phyloP scores from a whole-genome alignment of 1,140 invertebrate genomes.

The Ylistrum balloti region DNA sequence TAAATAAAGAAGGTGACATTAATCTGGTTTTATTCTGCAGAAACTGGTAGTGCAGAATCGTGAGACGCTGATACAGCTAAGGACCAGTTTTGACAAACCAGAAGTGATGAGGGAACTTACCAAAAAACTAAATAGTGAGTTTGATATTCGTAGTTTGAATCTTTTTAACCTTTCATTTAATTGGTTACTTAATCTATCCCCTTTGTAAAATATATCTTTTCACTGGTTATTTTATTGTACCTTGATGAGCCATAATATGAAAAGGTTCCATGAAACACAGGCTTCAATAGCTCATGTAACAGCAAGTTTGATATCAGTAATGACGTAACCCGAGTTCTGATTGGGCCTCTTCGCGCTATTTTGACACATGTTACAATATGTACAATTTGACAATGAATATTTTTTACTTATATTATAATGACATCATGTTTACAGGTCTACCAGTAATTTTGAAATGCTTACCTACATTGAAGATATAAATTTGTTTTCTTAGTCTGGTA shows the following conservation, averaged over 20 bases:
- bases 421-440: neutral
- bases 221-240: neutral
- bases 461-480: neutral
- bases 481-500: neutral
- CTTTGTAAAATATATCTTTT: neutral
- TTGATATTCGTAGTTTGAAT: neutral
- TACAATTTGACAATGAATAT: no score
- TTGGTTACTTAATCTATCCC: neutral
- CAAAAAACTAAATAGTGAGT: constrained; percentile 89
- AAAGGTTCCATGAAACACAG: no score
- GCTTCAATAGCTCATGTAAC: no score
- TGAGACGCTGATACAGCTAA: constrained; percentile 92
- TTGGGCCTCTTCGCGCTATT: neutral
- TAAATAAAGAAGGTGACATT: no score
- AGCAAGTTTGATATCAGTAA: no score
- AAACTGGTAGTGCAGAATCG: constrained; percentile 96
- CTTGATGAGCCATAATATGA: no score
- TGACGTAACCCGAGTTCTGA: neutral
- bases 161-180: neutral
- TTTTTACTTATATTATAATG: neutral
- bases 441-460: neutral
- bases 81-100: constrained; percentile 98
- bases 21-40: constrained; percentile 82
- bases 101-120: constrained; percentile 99
- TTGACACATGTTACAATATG: neutral